Conservation (phyloP, 2,113 vertebrate genomes). For the Acanthochromis polyacanthus region DNA sequence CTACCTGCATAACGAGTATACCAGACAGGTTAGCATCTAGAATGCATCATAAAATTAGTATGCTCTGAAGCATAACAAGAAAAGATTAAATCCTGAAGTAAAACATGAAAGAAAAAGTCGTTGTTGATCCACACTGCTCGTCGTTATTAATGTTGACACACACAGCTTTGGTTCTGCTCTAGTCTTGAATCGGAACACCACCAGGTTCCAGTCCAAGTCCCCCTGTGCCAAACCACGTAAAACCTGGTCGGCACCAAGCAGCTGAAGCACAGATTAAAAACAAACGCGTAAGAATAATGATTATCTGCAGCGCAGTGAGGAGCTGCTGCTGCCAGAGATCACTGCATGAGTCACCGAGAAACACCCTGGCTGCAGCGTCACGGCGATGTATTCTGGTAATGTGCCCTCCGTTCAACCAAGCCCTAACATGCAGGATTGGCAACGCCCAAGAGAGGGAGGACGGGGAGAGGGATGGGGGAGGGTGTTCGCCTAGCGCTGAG, state of each 20-base stretch:
- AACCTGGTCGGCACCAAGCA: constrained; percentile 2
- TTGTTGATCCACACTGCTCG: neutral
- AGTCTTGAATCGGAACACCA: neutral
- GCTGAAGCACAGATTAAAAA: constrained; percentile 11
- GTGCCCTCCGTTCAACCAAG: constrained; percentile 28
- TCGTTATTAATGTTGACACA: constrained; percentile 24
- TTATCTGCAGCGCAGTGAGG: constrained; percentile 33
- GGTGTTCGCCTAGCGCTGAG: neutral
- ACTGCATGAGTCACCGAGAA: constrained; percentile 65
- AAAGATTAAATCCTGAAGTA: too few species aligned
- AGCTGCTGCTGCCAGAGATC: constrained; percentile 33
- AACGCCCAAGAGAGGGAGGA: constrained; percentile 18
- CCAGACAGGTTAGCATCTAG: too few species aligned
- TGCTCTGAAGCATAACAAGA: too few species aligned
- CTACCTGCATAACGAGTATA: too few species aligned
- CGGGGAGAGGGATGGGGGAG: neutral
- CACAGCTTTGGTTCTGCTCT: neutral
- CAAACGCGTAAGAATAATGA: constrained; percentile 41
- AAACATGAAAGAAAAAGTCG: neutral
- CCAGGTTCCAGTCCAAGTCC: constrained; percentile 5
- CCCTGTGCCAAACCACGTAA: neutral
- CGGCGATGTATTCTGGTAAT: constrained; percentile 29
- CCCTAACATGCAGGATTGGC: constrained; percentile 35
- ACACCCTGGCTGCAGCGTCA: constrained; percentile 36
- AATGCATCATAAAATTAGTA: too few species aligned